Conservation (phyloP, 1,140 invertebrate genomes). For the Laupala kohalensis region DNA sequence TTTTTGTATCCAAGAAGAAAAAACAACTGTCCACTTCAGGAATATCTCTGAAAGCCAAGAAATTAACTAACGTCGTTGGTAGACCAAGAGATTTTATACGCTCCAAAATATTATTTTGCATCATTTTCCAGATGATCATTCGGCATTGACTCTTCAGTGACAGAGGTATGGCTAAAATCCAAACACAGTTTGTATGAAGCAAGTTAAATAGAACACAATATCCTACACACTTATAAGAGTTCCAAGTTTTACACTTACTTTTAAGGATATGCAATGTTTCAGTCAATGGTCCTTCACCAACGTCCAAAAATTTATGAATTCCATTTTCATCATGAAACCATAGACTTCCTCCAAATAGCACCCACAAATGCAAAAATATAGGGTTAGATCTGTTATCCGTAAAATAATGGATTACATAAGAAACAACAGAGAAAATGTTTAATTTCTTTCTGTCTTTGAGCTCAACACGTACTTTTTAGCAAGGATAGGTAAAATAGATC, state of each 20-base stretch:
- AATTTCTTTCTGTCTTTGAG: not conserved
- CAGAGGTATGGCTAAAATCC: not conserved
- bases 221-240: no score
- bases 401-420: no score
- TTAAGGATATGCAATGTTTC: not conserved
- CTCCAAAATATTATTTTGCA: not conserved
- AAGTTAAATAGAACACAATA: no score
- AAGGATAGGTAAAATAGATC: not conserved
- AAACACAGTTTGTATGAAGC: no score
- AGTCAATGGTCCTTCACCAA: not conserved
- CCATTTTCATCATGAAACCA: not conserved
- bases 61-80: not conserved
- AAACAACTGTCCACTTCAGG: not conserved
- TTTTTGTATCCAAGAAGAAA: not conserved
- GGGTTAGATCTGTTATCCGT: not conserved
- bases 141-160: not conserved
- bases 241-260: not conserved
- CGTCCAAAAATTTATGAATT: not conserved
- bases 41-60: not conserved
- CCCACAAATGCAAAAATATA: not conserved
- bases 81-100: not conserved
- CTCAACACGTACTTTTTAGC: not conserved
- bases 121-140: not conserved
- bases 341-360: constrained; percentile 4
- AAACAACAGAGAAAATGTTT: not conserved